Percentiles rank a stretch among this genome's conserved stretches.
These are phyloP conservation scores for Fragum fragum DNA, from an alignment of 2,888 invertebrate genomes.

Conservation along the genomic window DNA sequence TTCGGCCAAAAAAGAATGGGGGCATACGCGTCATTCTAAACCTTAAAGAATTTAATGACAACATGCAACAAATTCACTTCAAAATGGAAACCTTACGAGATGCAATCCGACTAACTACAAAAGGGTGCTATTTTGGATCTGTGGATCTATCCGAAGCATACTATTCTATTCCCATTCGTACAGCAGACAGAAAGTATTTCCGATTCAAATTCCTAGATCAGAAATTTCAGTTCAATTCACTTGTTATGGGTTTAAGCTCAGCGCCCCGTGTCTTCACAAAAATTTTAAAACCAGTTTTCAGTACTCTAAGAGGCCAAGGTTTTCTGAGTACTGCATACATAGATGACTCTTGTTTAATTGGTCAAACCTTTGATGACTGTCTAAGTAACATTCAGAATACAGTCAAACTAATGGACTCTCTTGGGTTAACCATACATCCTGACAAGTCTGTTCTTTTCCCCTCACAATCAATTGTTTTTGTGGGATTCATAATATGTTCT, in stretches of 20 bases:
- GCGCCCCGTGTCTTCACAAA: slow-evolving; percentile 51
- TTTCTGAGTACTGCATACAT: slow-evolving; percentile 39
- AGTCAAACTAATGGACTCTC: slow-evolving; percentile 37
- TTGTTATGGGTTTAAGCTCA: slow-evolving; percentile 25
- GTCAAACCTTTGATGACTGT: neutral
- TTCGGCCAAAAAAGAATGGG: slow-evolving; percentile 43
- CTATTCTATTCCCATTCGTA: slow-evolving; percentile 40
- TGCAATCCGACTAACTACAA: slow-evolving; percentile 35
- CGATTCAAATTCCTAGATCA: slow-evolving; percentile 44
- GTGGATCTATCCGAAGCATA: slow-evolving; percentile 55
- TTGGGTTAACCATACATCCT: slow-evolving; percentile 60
- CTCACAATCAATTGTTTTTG: slow-evolving; percentile 43
- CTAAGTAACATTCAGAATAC: slow-evolving; percentile 12
- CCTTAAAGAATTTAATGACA: slow-evolving; percentile 43
- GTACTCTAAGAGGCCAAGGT: neutral
- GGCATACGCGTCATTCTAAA: slow-evolving; percentile 40
- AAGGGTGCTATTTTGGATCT: slow-evolving; percentile 52
- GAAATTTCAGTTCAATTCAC: neutral
- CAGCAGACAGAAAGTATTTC: slow-evolving; percentile 49
- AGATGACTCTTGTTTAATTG: slow-evolving; percentile 53
- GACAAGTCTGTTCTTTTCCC: slow-evolving; percentile 58
- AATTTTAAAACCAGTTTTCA: slow-evolving; percentile 55
- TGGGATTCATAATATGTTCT: slow-evolving; percentile 49
- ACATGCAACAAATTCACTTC: slow-evolving; percentile 46
- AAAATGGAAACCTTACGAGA: slow-evolving; percentile 60